Evolutionary conservation across 2,888 invertebrate species (phyloP).

Genomic region (Timema podura): DNA sequence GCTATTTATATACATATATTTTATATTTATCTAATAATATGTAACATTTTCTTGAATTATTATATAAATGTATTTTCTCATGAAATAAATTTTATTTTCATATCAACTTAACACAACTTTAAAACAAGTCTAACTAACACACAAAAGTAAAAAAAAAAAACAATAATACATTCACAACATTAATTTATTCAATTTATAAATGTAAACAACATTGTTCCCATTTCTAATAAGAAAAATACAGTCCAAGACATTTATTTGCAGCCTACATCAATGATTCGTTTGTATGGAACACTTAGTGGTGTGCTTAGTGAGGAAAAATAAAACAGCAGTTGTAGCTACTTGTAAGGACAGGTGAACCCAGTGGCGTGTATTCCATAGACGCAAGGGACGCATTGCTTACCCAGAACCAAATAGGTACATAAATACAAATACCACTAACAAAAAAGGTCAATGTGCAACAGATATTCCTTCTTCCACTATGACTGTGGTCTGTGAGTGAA

Average conservation of each 20-base stretch:
- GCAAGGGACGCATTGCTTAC: no score
- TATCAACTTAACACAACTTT: not conserved
- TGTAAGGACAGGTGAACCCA: no score
- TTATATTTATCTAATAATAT: not conserved
- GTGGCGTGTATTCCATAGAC: no score
- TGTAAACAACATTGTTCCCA: slow-evolving; percentile 11
- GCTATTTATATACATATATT: not conserved
- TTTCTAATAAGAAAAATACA: slow-evolving; percentile 14
- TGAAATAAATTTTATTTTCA: no score
- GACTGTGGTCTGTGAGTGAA: no score
- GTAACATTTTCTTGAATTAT: not conserved
- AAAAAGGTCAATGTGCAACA: slow-evolving; percentile 7
- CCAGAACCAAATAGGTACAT: not conserved
- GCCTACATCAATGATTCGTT: not conserved
- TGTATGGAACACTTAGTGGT: slow-evolving; percentile 11
- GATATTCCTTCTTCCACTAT: not conserved
- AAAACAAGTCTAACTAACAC: not conserved
- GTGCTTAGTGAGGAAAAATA: not conserved
- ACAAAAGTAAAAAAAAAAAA: not conserved
- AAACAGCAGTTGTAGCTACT: not conserved
- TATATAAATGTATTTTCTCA: not conserved
- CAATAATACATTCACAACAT: not conserved
- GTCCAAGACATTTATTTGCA: slow-evolving; percentile 6
- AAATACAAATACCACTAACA: slow-evolving; percentile 1
- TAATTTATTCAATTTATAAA: slow-evolving; percentile 16